A percentile compares a stretch with the other conserved stretches of the same genome.
Conservation (phyloP, 2,888 invertebrate genomes). For the Metacarcinus magister region DNA sequence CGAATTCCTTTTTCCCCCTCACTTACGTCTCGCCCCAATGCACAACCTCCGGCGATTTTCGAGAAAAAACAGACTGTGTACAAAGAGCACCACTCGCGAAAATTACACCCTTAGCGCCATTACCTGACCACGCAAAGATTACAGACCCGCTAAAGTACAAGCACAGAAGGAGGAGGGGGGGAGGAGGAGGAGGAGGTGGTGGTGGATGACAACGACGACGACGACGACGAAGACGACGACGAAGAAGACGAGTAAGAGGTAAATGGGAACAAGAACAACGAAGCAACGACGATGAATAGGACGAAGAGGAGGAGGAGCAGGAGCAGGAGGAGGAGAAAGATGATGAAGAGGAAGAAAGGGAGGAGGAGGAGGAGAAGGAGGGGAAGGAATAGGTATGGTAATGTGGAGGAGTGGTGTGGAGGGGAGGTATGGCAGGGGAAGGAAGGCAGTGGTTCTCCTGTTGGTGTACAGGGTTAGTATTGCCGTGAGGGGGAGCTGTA, state of each 20-base stretch:
- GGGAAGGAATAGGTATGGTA: background rate
- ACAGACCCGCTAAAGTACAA: background rate
- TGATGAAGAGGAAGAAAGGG: background rate
- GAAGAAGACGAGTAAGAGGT: too few relatives aligned
- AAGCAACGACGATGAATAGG: too few relatives aligned
- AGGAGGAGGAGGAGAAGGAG: background rate
- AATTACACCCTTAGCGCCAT: slow-evolving; percentile 1
- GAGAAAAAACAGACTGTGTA: slow-evolving; percentile 18
- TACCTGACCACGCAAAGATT: slow-evolving; percentile 40
- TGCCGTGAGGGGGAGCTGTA: slow-evolving; percentile 60
- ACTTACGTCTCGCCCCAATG: slow-evolving; percentile 45
- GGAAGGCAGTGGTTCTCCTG: slow-evolving; percentile 18
- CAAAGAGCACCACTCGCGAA: background rate
- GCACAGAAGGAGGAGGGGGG: background rate
- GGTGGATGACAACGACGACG: background rate
- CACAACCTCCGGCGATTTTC: background rate
- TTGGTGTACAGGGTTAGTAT: slow-evolving; percentile 15
- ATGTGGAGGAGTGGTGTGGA: slow-evolving; percentile 21
- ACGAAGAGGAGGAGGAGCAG: background rate
- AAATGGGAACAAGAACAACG: background rate
- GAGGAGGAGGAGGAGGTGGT: background rate
- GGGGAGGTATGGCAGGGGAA: background rate
- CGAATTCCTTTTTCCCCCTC: slow-evolving; percentile 48
- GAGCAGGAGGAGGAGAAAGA: background rate
- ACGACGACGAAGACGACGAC: background rate